Percentiles rank a stretch among this genome's conserved stretches.
Conservation (phyloP, 2,113 vertebrate genomes). For the Clarias batrachus region DNA sequence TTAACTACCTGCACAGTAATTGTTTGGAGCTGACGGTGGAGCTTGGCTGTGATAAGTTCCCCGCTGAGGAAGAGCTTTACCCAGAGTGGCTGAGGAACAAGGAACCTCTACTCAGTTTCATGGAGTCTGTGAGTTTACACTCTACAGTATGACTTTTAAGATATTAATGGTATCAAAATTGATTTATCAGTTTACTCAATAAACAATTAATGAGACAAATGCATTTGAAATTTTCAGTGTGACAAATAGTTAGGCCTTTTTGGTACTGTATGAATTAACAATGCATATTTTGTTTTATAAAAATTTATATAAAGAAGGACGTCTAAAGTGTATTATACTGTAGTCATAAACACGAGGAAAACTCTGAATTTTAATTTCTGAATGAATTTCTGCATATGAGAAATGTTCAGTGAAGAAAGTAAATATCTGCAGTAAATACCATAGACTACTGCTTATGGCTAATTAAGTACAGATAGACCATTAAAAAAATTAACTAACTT, state of each 20-base stretch:
- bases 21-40: slow-evolving; percentile 95
- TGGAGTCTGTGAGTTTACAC: slow-evolving; percentile 82
- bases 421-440: not conserved
- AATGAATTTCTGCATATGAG: not conserved
- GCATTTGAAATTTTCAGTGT: not conserved
- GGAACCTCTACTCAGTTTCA: slow-evolving; percentile 83
- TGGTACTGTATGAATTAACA: not conserved
- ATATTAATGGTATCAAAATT: not conserved
- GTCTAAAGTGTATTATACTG: not conserved
- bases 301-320: not conserved
- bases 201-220: not conserved
- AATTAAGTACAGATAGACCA: not conserved
- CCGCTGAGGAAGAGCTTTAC: slow-evolving; percentile 86
- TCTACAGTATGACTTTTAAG: not conserved
- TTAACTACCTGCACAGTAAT: slow-evolving; percentile 95
- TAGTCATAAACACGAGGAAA: not conserved
- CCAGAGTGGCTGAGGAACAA: slow-evolving; percentile 91
- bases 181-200: not conserved
- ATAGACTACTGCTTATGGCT: not conserved
- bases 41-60: slow-evolving; percentile 94
- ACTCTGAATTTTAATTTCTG: too few relatives aligned
- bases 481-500: too few relatives aligned
- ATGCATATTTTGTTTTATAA: not conserved
- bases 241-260: not conserved
- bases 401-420: not conserved